These are phyloP conservation scores for Aphodius sticticus DNA, from an alignment of 2,888 invertebrate genomes.

Conservation along the genomic window DNA sequence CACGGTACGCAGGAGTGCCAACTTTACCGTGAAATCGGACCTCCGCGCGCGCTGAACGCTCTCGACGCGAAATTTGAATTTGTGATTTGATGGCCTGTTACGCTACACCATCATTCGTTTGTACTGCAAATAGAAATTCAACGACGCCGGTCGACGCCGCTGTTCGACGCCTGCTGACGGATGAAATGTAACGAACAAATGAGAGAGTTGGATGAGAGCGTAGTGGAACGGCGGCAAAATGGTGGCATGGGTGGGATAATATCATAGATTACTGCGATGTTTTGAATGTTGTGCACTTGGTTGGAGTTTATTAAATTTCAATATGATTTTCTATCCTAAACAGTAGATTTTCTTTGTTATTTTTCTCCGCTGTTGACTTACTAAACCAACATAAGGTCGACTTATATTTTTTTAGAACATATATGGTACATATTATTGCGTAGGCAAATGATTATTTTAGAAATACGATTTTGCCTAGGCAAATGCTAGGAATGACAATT, in stretches of 20 bases:
- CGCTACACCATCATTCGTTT: slow-evolving; percentile 38
- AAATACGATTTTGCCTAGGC: too few species aligned
- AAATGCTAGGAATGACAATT: too few species aligned
- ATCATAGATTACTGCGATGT: neutral
- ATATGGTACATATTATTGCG: too few species aligned
- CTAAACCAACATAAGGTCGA: too few species aligned
- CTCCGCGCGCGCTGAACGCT: slow-evolving; percentile 37
- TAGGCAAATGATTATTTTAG: too few species aligned
- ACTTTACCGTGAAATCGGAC: slow-evolving; percentile 58
- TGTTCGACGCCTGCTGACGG: neutral
- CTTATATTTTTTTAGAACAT: too few species aligned
- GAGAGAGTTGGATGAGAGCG: neutral
- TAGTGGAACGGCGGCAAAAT: neutral
- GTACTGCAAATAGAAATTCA: slow-evolving; percentile 32
- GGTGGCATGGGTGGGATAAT: neutral
- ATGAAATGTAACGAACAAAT: neutral
- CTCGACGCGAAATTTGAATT: slow-evolving; percentile 52
- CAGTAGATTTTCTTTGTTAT: too few species aligned
- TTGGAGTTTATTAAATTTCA: too few species aligned
- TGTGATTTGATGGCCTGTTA: slow-evolving; percentile 49
- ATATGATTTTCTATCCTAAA: too few species aligned
- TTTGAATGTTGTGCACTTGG: too few species aligned
- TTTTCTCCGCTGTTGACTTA: too few species aligned
- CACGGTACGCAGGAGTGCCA: slow-evolving; percentile 52
- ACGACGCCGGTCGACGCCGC: neutral